Evolutionary conservation across 2,888 invertebrate genomes (phyloP).

Genomic region (Protodeltote pygarga): DNA sequence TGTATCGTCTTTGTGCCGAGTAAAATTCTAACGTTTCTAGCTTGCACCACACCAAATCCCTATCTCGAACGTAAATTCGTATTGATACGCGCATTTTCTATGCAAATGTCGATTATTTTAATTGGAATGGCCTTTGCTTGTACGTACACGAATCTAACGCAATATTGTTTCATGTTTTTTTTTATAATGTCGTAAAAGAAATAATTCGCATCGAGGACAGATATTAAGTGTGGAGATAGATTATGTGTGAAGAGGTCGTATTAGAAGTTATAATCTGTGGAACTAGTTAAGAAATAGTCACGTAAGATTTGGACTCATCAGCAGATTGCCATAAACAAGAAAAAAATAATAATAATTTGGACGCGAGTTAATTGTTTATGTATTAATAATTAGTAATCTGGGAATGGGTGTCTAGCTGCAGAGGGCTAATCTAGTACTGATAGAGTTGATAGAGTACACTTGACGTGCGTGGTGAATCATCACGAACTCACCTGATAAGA

Average conservation of each 20-base stretch:
- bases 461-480: too few species aligned
- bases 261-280: slow-evolving; percentile 33
- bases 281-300: slow-evolving; percentile 29
- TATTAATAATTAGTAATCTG: too few species aligned
- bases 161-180: slow-evolving; percentile 47
- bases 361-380: too few species aligned
- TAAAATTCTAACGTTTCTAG: slow-evolving; percentile 4
- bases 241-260: slow-evolving; percentile 44
- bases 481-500: too few species aligned
- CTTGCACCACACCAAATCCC: slow-evolving; percentile 47
- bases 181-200: slow-evolving; percentile 47
- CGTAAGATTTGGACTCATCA: neutral
- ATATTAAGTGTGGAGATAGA: slow-evolving; percentile 30
- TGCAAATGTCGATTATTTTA: slow-evolving; percentile 68
- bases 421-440: too few species aligned
- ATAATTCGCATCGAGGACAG: slow-evolving; percentile 52
- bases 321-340: too few species aligned
- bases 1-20: too few species aligned
- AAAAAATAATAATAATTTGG: neutral
- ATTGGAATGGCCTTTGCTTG: slow-evolving; percentile 65
- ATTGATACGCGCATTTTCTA: slow-evolving; percentile 66
- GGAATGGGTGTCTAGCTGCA: too few species aligned
- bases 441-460: too few species aligned
- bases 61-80: slow-evolving; percentile 51
- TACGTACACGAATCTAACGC: slow-evolving; percentile 45